phyloP scores from a whole-genome alignment of 2,888 invertebrate species.

The Lycocerus yunnanus region DNA sequence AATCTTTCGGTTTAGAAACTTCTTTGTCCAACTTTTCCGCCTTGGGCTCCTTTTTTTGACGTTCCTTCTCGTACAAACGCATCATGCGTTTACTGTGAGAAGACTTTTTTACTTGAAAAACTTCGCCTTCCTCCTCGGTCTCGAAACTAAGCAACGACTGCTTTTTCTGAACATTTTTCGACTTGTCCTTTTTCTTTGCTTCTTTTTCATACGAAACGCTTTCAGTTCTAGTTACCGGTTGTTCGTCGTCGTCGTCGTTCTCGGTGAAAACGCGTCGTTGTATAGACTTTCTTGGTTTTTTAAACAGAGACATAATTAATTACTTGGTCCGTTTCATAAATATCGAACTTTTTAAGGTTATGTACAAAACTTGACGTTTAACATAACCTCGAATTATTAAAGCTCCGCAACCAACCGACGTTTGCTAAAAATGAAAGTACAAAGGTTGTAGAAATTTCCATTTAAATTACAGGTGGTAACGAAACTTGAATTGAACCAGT shows the following conservation, averaged over 20 bases:
- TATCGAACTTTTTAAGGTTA: background rate
- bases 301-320: constrained; percentile 75
- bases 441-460: background rate
- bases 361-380: background rate
- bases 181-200: constrained; percentile 43
- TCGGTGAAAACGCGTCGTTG: constrained; percentile 75
- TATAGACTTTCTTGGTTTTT: constrained; percentile 85
- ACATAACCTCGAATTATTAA: background rate
- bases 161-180: constrained; percentile 51
- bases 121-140: constrained; percentile 79
- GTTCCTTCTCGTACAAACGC: constrained; percentile 81
- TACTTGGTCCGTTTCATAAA: background rate
- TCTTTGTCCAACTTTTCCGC: constrained; percentile 47
- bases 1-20: constrained; percentile 53
- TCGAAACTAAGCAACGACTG: constrained; percentile 81
- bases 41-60: constrained; percentile 62
- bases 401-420: background rate
- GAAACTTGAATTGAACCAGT: background rate
- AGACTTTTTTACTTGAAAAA: constrained; percentile 95
- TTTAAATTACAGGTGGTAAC: background rate
- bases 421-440: background rate
- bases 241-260: constrained; percentile 70
- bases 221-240: constrained; percentile 55
- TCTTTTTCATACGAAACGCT: constrained; percentile 40
- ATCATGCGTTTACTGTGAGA: constrained; percentile 90